Evolutionary conservation across 2,113 vertebrate species (phyloP), one percentile per base, ranked within the genome.

Genomic region (Petrocephalus microphthalmus): DNA sequence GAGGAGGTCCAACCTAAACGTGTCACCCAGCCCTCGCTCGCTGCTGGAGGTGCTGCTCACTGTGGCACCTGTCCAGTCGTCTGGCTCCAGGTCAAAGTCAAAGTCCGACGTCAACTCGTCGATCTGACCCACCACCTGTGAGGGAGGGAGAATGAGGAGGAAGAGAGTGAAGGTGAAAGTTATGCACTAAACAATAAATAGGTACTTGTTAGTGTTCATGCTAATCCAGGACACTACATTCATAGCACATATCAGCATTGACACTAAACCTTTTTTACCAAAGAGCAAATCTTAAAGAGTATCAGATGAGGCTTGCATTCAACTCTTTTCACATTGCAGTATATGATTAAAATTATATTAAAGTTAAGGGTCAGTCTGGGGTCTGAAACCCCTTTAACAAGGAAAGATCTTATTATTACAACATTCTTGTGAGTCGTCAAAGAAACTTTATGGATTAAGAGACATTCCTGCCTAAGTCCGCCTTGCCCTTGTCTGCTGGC

Each of bases 101-200:
- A 97, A 96, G 92, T 96, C 95, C 0, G 95, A 95, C 0, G 96
- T 97, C 87, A 97, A 92, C 53, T 94, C 96, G 92, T 97, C 96
- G 0, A 97, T 97, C 94, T 97, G 96, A 90, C 91, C 95, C 92
- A 97, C 95, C 91, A 97, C 96, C 96, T 97, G 93, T 82, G 84
- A 64, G 33, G 33, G 53, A 88, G 52, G n/a, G 7, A 81, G 22
- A 54, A 64, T 0, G 10, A 81, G 19, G 52, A 57, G 52, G 82
- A 81, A 49, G 37, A 87, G n/a, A 33, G 42, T 45, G 60, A 33
- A 74, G 13, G 37, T 37, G 84, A 20, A 17, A 56, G 54, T 10
- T 10, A 29, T 33, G 8, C 29, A 25, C 7, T 25, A 64, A 67
- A 29, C n/a, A 67, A 67, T 67, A 67, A 67, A 67, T n/a, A 67